Base-by-base conservation (phyloP, 2,888 invertebrate species). In the Cybosia mesomella region DNA sequence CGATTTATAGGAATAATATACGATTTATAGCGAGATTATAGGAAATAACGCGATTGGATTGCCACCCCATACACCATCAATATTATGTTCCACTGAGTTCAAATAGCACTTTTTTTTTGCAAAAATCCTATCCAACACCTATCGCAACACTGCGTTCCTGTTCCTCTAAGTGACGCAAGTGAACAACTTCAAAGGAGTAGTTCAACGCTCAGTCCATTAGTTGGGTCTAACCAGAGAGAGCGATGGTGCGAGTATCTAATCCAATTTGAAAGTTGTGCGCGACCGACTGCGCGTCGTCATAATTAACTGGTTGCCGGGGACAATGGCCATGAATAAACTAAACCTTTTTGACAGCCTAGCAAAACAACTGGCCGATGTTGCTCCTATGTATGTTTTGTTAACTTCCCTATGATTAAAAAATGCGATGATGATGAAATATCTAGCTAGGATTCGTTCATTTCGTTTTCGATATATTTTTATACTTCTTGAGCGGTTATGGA, bases 251-350 rank as follows among this genome's bases (percentile, higher is more conserved):
- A 81, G 86, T 90, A n/a, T n/a, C n/a, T n/a, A 88, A 91, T 90
- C 90, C 87, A 92, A 92, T 91, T 89, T 91, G 87, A 88, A 91
- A 91, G 89, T 91, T 86, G 82, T 78, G 85, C 86, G 83, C 83
- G 74, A 68, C 84, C 80, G 81, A 82, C 81, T 81, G 71, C 74
- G 70, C 81, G 83, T 74, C 83, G 85, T 89, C 87, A 88, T 92
- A 91, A 92, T 93, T 91, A 92, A 92, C 91, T 85, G 81, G 78
- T 80, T 85, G 82, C 75, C 68, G 78, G 86, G 86, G 85, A 85
- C 88, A 83, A 73, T 75, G 68, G 76, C 77, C 84, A 87, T 92
- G 92, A 93, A 93, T 93, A 90, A 90, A 64, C 83, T 91, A 84
- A 92, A 82, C 69, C 79, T 76, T 76, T 80, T 69, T 77, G 80